These are phyloP conservation scores for Leptobrachium ailaonicum DNA, from an alignment of 2,113 vertebrate genomes.

Conservation along the genomic window DNA sequence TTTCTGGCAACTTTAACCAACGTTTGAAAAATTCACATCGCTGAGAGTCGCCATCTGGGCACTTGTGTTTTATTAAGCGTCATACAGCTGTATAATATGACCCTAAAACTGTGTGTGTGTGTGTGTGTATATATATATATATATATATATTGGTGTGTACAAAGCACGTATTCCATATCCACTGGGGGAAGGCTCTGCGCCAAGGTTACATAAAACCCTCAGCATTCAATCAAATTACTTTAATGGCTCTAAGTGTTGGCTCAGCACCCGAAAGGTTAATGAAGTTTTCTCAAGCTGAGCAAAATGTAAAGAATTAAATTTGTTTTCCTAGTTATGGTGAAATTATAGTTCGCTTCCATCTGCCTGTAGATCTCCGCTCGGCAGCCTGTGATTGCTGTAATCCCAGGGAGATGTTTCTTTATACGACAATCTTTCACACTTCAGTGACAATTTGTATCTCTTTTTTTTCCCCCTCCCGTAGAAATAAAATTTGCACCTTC, in stretches of 20 bases:
- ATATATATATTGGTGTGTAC: too few species aligned
- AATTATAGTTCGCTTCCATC: background rate
- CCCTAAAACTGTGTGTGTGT: too few species aligned
- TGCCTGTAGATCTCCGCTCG: background rate
- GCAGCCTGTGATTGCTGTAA: slow-evolving; percentile 13
- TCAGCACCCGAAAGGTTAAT: background rate
- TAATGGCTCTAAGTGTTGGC: background rate
- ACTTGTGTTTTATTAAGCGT: background rate
- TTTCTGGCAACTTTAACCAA: background rate
- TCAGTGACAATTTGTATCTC: slow-evolving; percentile 31
- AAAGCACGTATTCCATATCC: too few species aligned
- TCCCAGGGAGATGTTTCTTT: slow-evolving; percentile 17
- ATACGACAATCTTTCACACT: slow-evolving; percentile 36
- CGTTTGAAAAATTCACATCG: background rate
- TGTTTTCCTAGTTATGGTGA: background rate
- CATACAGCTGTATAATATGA: background rate
- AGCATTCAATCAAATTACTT: too few species aligned
- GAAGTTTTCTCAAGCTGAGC: background rate
- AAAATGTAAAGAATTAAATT: background rate
- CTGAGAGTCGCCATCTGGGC: background rate
- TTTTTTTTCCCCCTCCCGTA: background rate
- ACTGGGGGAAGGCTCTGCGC: too few species aligned
- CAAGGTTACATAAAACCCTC: too few species aligned
- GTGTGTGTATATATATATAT: too few species aligned
- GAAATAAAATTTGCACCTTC: background rate